Evolutionary conservation across 1,140 invertebrate genomes (phyloP), one percentile per base, ranked within the genome.

Genomic region (Lucilia cuprina): DNA sequence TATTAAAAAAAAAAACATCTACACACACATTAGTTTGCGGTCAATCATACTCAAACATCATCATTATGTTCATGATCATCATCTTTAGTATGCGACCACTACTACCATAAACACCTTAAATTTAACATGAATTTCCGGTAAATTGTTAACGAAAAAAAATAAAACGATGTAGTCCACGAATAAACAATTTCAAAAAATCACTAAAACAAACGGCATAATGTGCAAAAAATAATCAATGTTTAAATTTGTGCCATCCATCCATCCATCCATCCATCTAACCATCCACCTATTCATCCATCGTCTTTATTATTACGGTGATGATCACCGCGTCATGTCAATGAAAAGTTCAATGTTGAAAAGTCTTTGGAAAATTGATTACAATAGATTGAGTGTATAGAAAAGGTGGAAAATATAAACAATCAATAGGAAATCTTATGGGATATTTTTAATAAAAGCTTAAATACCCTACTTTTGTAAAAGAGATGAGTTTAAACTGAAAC

Each of bases 61-160:
- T 41, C 41, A 80, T 21, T 19, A 50, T 41, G 3, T 30, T 30
- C 25, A 30, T 30, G 25, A 30, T 30, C 25, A 30, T 30, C 25
- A 30, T 30, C 25, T 30, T 30, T 3, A 30, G 3, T n/a, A 30
- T 30, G 25, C 25, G 41, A 41, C 41, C 41, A 41, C 41, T 0
- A 41, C 41, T 41, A 41, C 10, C 41, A 41, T 5, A 41, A 10
- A 7, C 47, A 25, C 41, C 77, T 49, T 49, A 80, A 80, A 7
- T 50, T 41, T 80, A 49, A 80, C 41, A 50, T 80, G 77, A 80
- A 80, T 49, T 49, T 80, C 77, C 77, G 77, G 77, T 80, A 80
- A 70, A 21, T 5, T 14, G 14, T 17, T 60, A 30, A 30, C 25
- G 25, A 30, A 2, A 30, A 3, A 30, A 2, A 30, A 30, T 14